Percentiles rank a stretch among this genome's conserved stretches.
These are phyloP conservation scores for Lasioglossum oenotherae DNA, from an alignment of 2,888 invertebrate species.

Conservation along the genomic window DNA sequence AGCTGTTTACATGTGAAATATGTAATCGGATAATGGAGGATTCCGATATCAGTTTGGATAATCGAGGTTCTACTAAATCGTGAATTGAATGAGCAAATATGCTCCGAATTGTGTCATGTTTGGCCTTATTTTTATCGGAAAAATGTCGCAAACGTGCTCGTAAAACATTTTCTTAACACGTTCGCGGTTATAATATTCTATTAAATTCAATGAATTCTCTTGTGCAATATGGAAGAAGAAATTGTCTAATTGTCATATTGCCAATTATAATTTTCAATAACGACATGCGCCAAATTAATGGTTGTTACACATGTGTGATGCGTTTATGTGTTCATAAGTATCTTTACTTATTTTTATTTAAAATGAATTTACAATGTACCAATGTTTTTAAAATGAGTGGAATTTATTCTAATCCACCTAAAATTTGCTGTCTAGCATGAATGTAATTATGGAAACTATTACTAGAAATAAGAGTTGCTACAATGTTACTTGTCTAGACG, in stretches of 20 bases:
- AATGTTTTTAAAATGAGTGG: background rate
- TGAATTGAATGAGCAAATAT: constrained; percentile 1
- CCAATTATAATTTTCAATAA: too few species aligned
- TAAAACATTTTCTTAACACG: background rate
- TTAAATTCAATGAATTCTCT: too few species aligned
- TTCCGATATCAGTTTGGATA: background rate
- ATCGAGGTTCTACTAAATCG: constrained; percentile 3
- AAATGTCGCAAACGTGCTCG: background rate
- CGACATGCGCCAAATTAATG: too few species aligned
- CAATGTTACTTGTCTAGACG: background rate
- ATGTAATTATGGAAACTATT: background rate
- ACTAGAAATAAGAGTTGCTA: background rate
- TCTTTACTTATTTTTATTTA: too few species aligned
- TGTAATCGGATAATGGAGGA: background rate
- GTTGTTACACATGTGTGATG: too few species aligned
- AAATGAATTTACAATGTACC: background rate
- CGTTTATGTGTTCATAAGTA: background rate
- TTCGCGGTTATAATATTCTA: background rate
- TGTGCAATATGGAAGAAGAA: too few species aligned
- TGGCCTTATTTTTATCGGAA: background rate
- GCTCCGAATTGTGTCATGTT: too few species aligned
- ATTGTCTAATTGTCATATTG: too few species aligned
- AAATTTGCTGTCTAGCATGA: background rate
- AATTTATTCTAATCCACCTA: background rate
- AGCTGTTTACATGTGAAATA: constrained; percentile 4